Evolutionary conservation across 2,113 vertebrate species (phyloP).

Genomic region (Pionites leucogaster): DNA sequence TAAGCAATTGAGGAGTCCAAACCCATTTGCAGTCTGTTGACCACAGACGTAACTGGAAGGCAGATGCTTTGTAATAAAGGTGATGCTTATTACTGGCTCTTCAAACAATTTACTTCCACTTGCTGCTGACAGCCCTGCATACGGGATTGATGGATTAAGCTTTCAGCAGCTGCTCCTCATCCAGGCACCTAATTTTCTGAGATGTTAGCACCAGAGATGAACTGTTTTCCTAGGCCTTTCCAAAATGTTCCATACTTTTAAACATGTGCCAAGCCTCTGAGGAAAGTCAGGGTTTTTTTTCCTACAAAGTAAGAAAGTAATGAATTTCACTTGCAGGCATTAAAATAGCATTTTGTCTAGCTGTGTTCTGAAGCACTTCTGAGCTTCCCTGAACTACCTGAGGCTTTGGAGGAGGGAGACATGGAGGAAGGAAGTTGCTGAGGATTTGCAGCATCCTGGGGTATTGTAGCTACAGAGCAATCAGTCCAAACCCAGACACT

Average conservation of each 20-base stretch:
- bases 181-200: not conserved
- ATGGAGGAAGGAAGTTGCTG: not conserved
- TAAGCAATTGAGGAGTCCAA: not conserved
- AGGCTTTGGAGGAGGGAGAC: not conserved
- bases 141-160: slow-evolving; percentile 4
- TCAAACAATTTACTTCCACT: not conserved
- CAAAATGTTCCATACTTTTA: not conserved
- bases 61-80: not conserved
- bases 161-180: slow-evolving; percentile 2
- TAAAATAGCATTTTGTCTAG: not conserved
- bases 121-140: not conserved
- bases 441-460: not conserved
- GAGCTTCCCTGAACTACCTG: not conserved
- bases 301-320: not conserved
- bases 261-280: not conserved
- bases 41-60: not conserved
- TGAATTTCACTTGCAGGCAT: not conserved
- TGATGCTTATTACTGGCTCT: not conserved
- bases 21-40: not conserved
- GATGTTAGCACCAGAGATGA: not conserved
- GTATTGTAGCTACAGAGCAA: not conserved
- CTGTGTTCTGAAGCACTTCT: not conserved
- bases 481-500: not conserved
- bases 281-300: not conserved
- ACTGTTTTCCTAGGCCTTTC: not conserved